Percentiles rank a stretch among this genome's conserved stretches.
Evolutionary conservation across 2,797 vertebrate species (phyloP).

Genomic region (Tiaroga cobitis): DNA sequence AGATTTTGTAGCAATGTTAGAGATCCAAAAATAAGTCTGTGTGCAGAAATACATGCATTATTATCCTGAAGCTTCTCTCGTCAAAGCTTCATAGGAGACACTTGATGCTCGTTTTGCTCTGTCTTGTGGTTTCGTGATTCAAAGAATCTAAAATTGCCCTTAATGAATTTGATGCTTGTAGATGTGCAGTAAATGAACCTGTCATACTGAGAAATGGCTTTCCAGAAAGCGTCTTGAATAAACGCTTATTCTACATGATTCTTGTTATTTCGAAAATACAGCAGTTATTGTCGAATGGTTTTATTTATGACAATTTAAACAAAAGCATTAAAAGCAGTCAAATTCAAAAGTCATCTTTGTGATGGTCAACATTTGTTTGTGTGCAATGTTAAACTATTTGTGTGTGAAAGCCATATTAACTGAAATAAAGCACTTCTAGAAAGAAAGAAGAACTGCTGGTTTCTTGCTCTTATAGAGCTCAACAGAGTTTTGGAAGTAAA

Average conservation of each 20-base stretch:
- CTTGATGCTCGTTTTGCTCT: slow-evolving; percentile 1
- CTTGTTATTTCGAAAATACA: background rate
- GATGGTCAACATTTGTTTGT: slow-evolving; percentile 5
- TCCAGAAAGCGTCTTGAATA: background rate
- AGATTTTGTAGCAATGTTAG: slow-evolving; percentile 36
- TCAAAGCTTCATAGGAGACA: slow-evolving; percentile 20
- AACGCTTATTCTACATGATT: background rate
- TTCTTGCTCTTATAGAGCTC: background rate
- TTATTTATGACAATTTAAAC: background rate
- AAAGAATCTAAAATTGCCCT: background rate
- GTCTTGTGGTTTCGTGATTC: slow-evolving; percentile 11
- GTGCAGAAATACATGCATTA: slow-evolving; percentile 49
- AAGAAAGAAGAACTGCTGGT: background rate
- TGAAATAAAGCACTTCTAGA: slow-evolving; percentile 31
- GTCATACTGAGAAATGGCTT: background rate
- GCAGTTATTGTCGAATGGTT: background rate
- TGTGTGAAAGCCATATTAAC: background rate
- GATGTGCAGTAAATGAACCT: slow-evolving; percentile 8
- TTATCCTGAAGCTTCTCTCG: slow-evolving; percentile 10
- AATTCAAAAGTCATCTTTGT: background rate
- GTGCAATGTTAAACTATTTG: slow-evolving; percentile 9
- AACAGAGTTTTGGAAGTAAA: background rate
- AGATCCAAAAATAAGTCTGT: slow-evolving; percentile 30
- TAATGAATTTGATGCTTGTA: slow-evolving; percentile 5
- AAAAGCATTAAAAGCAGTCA: background rate